Percentiles rank a stretch among this genome's conserved stretches.
Conservation (phyloP, 2,888 invertebrate genomes). For the Linhomoeus sp. region DNA sequence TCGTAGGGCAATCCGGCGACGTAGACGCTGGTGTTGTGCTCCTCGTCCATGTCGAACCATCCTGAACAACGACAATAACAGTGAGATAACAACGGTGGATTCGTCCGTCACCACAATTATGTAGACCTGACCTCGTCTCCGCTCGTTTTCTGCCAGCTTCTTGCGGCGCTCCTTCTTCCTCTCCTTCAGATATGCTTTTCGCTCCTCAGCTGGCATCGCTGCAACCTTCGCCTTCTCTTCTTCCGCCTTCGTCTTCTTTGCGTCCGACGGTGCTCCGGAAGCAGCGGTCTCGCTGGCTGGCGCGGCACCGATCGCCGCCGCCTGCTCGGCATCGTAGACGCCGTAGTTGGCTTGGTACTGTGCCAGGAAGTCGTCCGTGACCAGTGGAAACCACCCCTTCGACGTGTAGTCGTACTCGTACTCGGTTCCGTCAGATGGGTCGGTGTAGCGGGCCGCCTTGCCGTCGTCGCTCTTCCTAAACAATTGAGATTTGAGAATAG, state of each 20-base stretch:
- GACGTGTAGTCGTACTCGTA: constrained; percentile 77
- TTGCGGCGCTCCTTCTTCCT: constrained; percentile 6
- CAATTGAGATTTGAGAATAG: no score
- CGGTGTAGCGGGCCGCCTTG: no score
- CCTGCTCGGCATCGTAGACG: constrained; percentile 9
- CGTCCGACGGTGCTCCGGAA: constrained; percentile 8
- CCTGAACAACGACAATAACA: constrained; percentile 30
- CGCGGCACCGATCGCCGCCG: constrained; percentile 1
- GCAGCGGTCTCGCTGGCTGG: neutral
- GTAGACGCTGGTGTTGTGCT: constrained; percentile 82
- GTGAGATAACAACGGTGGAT: neutral
- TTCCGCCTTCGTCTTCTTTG: constrained; percentile 12
- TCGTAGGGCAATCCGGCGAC: constrained; percentile 73
- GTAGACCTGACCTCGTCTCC: neutral
- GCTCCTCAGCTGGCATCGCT: neutral
- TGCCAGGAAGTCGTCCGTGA: constrained; percentile 89
- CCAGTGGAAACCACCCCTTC: constrained; percentile 78
- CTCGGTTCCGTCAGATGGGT: constrained; percentile 44
- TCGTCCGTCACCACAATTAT: neutral
- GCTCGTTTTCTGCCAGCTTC: constrained; percentile 3
- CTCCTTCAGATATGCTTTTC: neutral
- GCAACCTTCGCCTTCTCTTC: constrained; percentile 9
- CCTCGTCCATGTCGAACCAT: constrained; percentile 81
- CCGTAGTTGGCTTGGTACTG: constrained; percentile 78
- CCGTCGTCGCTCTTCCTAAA: no score